Percentiles rank a stretch among this genome's conserved stretches.
Evolutionary conservation across 2,113 vertebrate genomes (phyloP).

Genomic region (Perccottus glenii): DNA sequence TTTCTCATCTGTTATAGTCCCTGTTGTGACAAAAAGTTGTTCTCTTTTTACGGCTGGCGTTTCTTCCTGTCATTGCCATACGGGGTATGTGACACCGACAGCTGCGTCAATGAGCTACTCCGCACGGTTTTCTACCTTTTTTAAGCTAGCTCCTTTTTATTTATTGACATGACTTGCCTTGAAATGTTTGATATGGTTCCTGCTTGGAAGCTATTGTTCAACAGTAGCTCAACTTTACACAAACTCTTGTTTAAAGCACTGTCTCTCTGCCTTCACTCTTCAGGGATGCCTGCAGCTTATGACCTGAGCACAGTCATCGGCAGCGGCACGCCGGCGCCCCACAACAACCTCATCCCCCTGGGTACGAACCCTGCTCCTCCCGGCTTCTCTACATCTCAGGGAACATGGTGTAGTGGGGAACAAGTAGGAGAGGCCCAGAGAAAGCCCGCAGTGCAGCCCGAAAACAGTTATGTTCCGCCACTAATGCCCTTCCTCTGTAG

Average conservation of each 20-base stretch:
- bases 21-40: too few relatives aligned
- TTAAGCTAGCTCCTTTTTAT: too few relatives aligned
- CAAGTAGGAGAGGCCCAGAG: conserved; percentile 8
- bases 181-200: too few relatives aligned
- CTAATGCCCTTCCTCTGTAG: not conserved
- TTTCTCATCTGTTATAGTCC: too few relatives aligned
- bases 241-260: not conserved
- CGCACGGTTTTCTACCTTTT: too few relatives aligned
- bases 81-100: too few relatives aligned
- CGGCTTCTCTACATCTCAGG: conserved; percentile 15
- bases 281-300: conserved; percentile 93
- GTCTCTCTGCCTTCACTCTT: conserved; percentile 20
- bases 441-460: conserved; percentile 13
- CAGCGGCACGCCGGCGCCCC: conserved; percentile 84
- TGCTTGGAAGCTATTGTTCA: too few relatives aligned
- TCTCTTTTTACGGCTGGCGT: too few relatives aligned
- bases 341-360: conserved; percentile 95
- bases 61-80: too few relatives aligned
- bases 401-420: conserved; percentile 5
- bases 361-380: conserved; percentile 74
- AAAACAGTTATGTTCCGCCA: conserved; percentile 11
- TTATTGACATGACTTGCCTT: too few relatives aligned
- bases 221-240: too few relatives aligned
- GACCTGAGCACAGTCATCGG: conserved; percentile 95
- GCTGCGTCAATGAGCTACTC: too few relatives aligned